These are phyloP conservation scores for Psittacula echo DNA, from an alignment of 2,797 vertebrate genomes.

Conservation along the genomic window DNA sequence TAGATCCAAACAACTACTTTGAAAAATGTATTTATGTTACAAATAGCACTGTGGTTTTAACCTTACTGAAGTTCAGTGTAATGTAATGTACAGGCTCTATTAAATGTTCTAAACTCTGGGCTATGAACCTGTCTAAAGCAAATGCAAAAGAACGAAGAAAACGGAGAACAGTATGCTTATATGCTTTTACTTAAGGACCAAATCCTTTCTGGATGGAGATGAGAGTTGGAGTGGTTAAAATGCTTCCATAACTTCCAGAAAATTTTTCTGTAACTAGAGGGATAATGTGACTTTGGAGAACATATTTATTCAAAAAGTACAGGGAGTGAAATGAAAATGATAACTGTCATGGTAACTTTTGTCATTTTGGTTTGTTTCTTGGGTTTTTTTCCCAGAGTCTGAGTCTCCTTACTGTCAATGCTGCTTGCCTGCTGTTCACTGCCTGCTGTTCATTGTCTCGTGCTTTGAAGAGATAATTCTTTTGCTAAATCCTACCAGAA, in stretches of 20 bases:
- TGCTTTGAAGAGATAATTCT: not conserved
- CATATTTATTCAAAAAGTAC: not conserved
- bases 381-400: not conserved
- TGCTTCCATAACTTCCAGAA: not conserved
- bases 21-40: not conserved
- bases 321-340: not conserved
- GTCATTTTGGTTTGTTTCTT: not conserved
- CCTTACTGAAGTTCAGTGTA: not conserved
- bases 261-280: not conserved
- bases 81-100: not conserved
- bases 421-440: not conserved
- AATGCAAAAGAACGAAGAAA: not conserved
- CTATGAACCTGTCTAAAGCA: not conserved
- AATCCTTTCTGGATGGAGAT: not conserved
- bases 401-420: not conserved
- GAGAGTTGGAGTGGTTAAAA: not conserved
- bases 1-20: not conserved
- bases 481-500: not conserved
- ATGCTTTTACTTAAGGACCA: not conserved
- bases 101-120: not conserved
- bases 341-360: not conserved
- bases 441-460: not conserved
- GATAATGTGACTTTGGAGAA: not conserved
- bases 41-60: not conserved
- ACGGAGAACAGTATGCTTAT: not conserved